phyloP scores from a whole-genome alignment of 2,888 invertebrate genomes.

The Latrodectus elegans region DNA sequence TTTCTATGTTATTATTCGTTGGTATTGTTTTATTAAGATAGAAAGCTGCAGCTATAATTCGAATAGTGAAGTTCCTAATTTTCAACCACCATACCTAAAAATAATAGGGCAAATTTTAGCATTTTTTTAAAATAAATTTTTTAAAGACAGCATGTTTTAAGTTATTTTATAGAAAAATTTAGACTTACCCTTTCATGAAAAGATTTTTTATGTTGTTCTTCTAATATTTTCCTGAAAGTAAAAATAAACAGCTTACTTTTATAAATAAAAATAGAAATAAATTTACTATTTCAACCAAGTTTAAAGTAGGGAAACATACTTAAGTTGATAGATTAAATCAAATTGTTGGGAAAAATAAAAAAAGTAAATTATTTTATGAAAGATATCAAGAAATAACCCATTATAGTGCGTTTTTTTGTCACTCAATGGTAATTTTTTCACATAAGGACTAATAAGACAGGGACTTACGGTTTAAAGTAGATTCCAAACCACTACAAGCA shows the following conservation, averaged over 20 bases:
- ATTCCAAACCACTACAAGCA: no score
- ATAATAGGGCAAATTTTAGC: background rate
- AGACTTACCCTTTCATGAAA: conserved; percentile 73
- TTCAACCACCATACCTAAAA: conserved; percentile 73
- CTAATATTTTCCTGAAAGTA: conserved; percentile 71
- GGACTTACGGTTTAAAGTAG: no score
- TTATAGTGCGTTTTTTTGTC: no score
- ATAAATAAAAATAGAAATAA: background rate
- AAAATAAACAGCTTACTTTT: conserved; percentile 3
- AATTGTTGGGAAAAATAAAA: background rate
- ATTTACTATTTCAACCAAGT: background rate
- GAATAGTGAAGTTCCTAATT: conserved; percentile 74
- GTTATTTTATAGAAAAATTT: background rate
- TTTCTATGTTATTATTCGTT: conserved; percentile 36
- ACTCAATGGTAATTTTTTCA: no score
- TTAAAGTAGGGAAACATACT: background rate
- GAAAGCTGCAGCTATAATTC: conserved; percentile 73
- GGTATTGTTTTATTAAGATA: conserved; percentile 48
- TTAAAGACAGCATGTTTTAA: background rate
- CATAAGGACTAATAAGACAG: no score
- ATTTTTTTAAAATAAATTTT: no score
- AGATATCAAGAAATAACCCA: background rate
- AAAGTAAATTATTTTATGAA: background rate
- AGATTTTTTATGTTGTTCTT: conserved; percentile 72
- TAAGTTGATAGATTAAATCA: background rate